Conservation (phyloP, 2,888 invertebrate genomes). For the Spilarctia lutea region DNA sequence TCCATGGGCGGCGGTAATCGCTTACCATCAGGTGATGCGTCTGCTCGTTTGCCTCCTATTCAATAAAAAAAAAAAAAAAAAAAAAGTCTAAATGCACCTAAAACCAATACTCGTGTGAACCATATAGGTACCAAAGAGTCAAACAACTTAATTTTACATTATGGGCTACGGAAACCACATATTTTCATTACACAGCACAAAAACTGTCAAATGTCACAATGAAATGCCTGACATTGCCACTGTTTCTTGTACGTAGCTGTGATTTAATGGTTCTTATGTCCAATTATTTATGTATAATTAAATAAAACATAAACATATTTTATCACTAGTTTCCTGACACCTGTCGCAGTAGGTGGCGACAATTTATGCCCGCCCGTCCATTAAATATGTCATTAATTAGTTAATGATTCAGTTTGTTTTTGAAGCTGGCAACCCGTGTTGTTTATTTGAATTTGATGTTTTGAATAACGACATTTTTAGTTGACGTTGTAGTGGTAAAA, state of each 20-base stretch:
- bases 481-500: conserved; percentile 30
- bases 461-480: conserved; percentile 39
- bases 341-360: conserved; percentile 53
- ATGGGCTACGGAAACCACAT: background rate
- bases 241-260: conserved; percentile 21
- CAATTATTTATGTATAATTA: conserved; percentile 55
- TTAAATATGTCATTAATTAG: conserved; percentile 47
- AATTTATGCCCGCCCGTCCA: conserved; percentile 55
- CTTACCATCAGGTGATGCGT: no score
- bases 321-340: conserved; percentile 55
- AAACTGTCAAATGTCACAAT: background rate
- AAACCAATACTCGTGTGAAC: background rate
- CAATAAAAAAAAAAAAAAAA: no score
- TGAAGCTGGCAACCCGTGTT: conserved; percentile 53
- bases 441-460: conserved; percentile 53
- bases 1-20: no score
- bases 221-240: conserved; percentile 11
- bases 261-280: conserved; percentile 45
- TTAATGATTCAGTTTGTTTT: conserved; percentile 57
- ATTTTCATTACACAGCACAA: conserved; percentile 6
- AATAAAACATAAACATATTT: conserved; percentile 49
- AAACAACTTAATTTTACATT: conserved; percentile 1
- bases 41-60: no score
- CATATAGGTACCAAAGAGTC: background rate
- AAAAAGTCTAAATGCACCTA: background rate